These are phyloP conservation scores for Torymus aiolomorphi DNA, from an alignment of 2,888 invertebrate species.

Conservation along the genomic window DNA sequence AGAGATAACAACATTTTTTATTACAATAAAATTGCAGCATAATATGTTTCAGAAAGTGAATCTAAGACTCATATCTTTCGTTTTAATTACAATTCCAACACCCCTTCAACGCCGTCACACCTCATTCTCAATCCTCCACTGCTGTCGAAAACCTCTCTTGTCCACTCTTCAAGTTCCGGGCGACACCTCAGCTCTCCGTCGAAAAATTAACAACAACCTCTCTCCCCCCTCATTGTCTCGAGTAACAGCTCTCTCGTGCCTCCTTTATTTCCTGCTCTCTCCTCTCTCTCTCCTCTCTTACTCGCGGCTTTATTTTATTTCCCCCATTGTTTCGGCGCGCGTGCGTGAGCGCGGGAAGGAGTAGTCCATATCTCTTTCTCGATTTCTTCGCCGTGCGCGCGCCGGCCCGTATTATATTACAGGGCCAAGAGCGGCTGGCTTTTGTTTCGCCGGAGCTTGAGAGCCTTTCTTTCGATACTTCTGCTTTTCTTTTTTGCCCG, in stretches of 20 bases:
- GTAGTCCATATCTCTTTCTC: slow-evolving; percentile 1
- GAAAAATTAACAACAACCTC: not conserved
- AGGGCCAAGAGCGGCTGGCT: not conserved
- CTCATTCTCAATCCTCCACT: too few species aligned
- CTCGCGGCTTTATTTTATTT: slow-evolving; percentile 72
- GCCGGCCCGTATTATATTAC: not conserved
- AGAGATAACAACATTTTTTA: too few species aligned
- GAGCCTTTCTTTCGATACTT: too few species aligned
- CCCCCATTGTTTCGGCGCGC: slow-evolving; percentile 68
- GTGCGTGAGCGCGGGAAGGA: slow-evolving; percentile 60
- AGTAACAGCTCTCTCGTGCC: slow-evolving; percentile 62
- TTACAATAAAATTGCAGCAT: too few species aligned
- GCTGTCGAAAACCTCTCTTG: not conserved
- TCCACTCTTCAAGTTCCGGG: too few species aligned
- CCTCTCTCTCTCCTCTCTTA: slow-evolving; percentile 38
- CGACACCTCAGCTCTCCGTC: too few species aligned
- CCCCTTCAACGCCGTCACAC: too few species aligned
- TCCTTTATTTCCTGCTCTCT: slow-evolving; percentile 57
- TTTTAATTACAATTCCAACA: too few species aligned
- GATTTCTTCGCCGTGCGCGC: not conserved
- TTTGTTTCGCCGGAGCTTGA: not conserved
- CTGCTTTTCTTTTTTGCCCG: too few species aligned
- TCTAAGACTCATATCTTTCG: too few species aligned
- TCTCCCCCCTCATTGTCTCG: slow-evolving; percentile 58
- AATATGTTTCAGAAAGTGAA: too few species aligned